Conservation (phyloP, 2,888 invertebrate genomes). For the Macrophya annulata region DNA sequence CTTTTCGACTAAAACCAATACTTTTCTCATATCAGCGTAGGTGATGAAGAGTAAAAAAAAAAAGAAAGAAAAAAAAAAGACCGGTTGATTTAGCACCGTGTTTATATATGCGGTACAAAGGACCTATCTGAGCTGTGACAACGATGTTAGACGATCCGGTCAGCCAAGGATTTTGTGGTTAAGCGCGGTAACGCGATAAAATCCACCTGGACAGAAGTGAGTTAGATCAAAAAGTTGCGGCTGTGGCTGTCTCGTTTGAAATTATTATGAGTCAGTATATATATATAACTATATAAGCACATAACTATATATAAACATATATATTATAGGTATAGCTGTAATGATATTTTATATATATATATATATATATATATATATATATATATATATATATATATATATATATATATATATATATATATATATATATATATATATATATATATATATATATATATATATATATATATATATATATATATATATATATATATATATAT, state of each 20-base stretch:
- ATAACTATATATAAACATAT: too few relatives aligned
- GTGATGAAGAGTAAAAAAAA: too few relatives aligned
- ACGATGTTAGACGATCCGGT: slow-evolving; percentile 51
- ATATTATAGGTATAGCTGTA: neutral
- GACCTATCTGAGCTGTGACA: slow-evolving; percentile 25
- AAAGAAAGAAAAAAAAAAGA: neutral
- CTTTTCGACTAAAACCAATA: too few relatives aligned
- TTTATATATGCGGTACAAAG: neutral
- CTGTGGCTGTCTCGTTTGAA: neutral
- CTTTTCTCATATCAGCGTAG: too few relatives aligned
- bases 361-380: too few relatives aligned
- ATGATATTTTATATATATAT: too few relatives aligned
- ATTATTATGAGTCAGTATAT: neutral
- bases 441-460: neutral
- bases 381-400: neutral
- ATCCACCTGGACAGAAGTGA: slow-evolving; percentile 48
- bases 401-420: too few relatives aligned
- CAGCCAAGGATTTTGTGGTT: slow-evolving; percentile 51
- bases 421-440: neutral
- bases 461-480: too few relatives aligned
- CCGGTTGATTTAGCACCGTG: neutral
- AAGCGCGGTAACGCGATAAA: slow-evolving; percentile 46
- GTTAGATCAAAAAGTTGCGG: slow-evolving; percentile 30
- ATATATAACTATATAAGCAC: neutral
- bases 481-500: neutral